Evolutionary conservation across 2,113 vertebrate species (phyloP).

Genomic region (Potamarius usumacintae): DNA sequence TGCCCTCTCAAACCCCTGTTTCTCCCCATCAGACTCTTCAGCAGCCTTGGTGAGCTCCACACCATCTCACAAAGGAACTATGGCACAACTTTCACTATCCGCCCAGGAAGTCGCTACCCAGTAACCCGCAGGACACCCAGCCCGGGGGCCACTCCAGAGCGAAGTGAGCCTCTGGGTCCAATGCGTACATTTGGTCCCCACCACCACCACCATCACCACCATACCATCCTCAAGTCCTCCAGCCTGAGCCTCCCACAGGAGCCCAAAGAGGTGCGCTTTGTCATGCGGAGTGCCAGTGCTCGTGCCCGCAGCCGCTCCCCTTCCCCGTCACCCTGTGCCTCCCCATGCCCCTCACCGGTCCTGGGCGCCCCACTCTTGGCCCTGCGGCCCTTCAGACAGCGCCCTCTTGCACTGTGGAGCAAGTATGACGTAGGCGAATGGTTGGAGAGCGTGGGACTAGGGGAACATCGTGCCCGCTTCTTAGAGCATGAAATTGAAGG

Average conservation of each 20-base stretch:
- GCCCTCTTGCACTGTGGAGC: conserved; percentile 93
- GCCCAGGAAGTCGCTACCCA: conserved; percentile 92
- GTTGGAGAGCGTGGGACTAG: conserved; percentile 95
- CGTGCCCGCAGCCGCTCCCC: conserved; percentile 92
- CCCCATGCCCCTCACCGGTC: conserved; percentile 82
- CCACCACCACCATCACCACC: conserved; percentile 63
- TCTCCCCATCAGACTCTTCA: conserved; percentile 88
- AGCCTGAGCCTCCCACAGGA: conserved; percentile 95
- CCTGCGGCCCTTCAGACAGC: conserved; percentile 91
- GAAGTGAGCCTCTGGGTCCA: conserved; percentile 76
- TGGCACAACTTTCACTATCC: conserved; percentile 88
- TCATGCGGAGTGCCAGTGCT: conserved; percentile 92
- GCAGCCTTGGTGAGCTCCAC: conserved; percentile 95
- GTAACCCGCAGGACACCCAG: conserved; percentile 90
- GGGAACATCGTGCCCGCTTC: conserved; percentile 95
- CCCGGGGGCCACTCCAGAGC: conserved; percentile 85
- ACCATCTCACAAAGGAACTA: conserved; percentile 94
- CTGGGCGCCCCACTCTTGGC: conserved; percentile 80
- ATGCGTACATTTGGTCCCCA: conserved; percentile 53
- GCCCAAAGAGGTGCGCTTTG: conserved; percentile 96
- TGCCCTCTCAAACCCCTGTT: conserved; percentile 54
- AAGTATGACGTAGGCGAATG: conserved; percentile 98
- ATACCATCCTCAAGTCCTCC: conserved; percentile 97
- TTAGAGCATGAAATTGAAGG: conserved; percentile 98
- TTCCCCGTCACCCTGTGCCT: conserved; percentile 85